Percentiles rank a stretch among this genome's conserved stretches.
phyloP scores from a whole-genome alignment of 2,888 invertebrate species.

The Halictus quadricinctus region DNA sequence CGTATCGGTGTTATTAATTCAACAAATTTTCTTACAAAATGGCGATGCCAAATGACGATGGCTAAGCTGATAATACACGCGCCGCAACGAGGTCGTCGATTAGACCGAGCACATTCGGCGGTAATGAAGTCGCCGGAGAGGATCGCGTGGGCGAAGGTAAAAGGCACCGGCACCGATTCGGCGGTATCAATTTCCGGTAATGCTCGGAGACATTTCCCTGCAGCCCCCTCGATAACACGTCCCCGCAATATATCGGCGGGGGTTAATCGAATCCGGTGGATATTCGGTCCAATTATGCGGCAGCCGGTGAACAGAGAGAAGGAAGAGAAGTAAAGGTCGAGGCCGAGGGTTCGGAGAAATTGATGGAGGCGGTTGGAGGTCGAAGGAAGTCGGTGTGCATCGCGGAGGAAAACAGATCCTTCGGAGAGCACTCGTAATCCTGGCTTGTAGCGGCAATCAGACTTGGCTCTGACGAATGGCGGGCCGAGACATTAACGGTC shows the following conservation, averaged over 20 bases:
- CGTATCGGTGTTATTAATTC: neutral
- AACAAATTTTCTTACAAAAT: neutral
- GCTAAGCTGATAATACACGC: neutral
- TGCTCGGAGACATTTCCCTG: neutral
- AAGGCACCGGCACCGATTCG: neutral
- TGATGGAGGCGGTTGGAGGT: constrained; percentile 1
- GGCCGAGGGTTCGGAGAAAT: constrained; percentile 11
- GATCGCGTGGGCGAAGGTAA: neutral
- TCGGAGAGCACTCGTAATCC: constrained; percentile 69
- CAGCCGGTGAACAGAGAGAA: constrained; percentile 22
- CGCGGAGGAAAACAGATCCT: constrained; percentile 27
- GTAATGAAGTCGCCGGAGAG: neutral
- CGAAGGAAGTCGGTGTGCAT: constrained; percentile 7
- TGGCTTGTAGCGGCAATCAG: constrained; percentile 72
- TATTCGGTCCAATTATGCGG: constrained; percentile 70
- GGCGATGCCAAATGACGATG: neutral
- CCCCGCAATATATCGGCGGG: neutral
- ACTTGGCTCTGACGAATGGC: constrained; percentile 66
- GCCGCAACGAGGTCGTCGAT: neutral
- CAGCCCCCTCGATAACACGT: neutral
- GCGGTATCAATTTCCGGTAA: neutral
- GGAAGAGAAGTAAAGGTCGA: constrained; percentile 17
- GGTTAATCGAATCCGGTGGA: constrained; percentile 62
- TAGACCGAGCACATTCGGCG: neutral
- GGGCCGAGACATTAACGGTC: constrained; percentile 47